A percentile compares a stretch with the other conserved stretches of the same genome.
These are phyloP conservation scores for Stenoptilia bipunctidactyla DNA, from an alignment of 2,888 invertebrate species.

Conservation along the genomic window DNA sequence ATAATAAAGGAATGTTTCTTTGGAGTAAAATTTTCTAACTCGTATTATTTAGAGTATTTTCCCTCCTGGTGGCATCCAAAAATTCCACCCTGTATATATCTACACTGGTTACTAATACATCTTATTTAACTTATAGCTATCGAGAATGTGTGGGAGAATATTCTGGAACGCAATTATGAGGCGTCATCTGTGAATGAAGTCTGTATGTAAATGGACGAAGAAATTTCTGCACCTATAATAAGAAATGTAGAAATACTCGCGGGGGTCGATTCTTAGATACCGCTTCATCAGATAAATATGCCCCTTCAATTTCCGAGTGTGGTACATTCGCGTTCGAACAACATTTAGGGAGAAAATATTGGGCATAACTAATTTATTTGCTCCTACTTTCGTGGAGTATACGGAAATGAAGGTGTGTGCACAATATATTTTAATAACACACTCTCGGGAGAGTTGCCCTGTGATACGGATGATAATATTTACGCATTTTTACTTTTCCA, in stretches of 20 bases:
- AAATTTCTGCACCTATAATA: constrained; percentile 59
- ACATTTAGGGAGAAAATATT: constrained; percentile 63
- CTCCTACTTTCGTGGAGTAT: constrained; percentile 26
- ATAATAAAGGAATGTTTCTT: too few species aligned
- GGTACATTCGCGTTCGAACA: constrained; percentile 51
- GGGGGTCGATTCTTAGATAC: constrained; percentile 38
- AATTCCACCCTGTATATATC: too few species aligned
- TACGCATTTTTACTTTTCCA: constrained; percentile 53
- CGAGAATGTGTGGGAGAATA: constrained; percentile 45
- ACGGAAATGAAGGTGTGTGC: constrained; percentile 46
- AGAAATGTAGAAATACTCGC: constrained; percentile 41
- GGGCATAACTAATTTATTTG: constrained; percentile 62
- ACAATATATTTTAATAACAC: constrained; percentile 68
- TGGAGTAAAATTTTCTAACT: too few species aligned
- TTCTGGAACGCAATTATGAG: constrained; percentile 59
- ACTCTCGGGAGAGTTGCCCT: constrained; percentile 47
- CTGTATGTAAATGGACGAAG: constrained; percentile 52
- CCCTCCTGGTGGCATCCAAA: too few species aligned
- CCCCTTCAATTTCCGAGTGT: constrained; percentile 56
- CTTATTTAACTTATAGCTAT: constrained; percentile 47
- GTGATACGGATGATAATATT: constrained; percentile 56
- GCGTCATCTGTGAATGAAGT: constrained; percentile 59
- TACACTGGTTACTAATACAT: too few species aligned
- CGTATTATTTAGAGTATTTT: too few species aligned
- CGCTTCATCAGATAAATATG: constrained; percentile 51